phyloP scores from a whole-genome alignment of 1,140 invertebrate genomes.

The Tetramorium simillimum region DNA sequence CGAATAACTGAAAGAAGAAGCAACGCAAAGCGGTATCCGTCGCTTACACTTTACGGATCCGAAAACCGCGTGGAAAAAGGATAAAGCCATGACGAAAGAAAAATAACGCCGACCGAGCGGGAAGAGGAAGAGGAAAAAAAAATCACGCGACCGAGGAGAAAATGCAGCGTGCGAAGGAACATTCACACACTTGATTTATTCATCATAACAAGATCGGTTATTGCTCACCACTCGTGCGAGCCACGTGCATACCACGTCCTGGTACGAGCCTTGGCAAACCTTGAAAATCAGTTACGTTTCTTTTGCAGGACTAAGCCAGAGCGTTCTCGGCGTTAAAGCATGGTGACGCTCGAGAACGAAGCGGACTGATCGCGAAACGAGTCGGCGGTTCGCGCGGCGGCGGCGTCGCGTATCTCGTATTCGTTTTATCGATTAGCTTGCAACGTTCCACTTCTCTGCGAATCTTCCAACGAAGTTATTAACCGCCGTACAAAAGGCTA shows the following conservation, averaged over 20 bases:
- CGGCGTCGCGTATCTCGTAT: background rate
- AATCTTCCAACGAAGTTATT: background rate
- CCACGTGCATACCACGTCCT: constrained; percentile 69
- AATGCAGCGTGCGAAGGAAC: constrained; percentile 16
- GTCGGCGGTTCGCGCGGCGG: background rate
- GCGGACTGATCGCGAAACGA: constrained; percentile 10
- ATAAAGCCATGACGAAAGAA: background rate
- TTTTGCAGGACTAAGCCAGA: constrained; percentile 69
- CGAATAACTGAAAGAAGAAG: background rate
- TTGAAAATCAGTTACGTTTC: constrained; percentile 71
- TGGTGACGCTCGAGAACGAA: background rate
- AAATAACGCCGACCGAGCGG: background rate
- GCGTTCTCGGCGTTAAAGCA: constrained; percentile 61
- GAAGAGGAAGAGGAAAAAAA: background rate
- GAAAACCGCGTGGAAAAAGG: background rate
- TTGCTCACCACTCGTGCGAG: constrained; percentile 45
- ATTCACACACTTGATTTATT: constrained; percentile 49
- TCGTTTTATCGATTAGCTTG: constrained; percentile 24
- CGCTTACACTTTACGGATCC: background rate
- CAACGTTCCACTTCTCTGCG: background rate
- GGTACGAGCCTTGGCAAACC: constrained; percentile 67
- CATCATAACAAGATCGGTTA: constrained; percentile 70
- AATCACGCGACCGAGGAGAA: background rate
- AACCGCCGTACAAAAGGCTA: background rate
- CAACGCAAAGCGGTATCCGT: background rate